Evolutionary conservation across 2,888 invertebrate genomes (phyloP).

Genomic region (Agrochola circellaris): DNA sequence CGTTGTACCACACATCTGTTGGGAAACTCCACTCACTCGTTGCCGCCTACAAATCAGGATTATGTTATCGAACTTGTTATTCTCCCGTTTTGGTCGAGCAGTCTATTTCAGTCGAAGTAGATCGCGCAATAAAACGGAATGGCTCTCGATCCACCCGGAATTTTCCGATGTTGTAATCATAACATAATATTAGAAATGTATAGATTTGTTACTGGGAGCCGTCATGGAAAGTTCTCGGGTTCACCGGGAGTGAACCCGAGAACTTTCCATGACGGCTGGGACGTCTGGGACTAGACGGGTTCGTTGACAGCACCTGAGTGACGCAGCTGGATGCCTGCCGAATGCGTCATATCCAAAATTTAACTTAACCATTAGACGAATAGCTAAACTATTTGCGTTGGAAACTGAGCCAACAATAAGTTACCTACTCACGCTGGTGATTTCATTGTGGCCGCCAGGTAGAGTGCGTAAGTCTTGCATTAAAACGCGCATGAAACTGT

Average conservation of each 20-base stretch:
- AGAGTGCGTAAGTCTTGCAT: slow-evolving; percentile 23
- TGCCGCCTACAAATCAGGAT: slow-evolving; percentile 42
- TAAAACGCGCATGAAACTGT: slow-evolving; percentile 7
- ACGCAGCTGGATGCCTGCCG: slow-evolving; percentile 73
- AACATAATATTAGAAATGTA: slow-evolving; percentile 42
- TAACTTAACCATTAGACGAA: slow-evolving; percentile 73
- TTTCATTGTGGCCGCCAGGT: slow-evolving; percentile 52
- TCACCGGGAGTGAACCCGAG: not conserved
- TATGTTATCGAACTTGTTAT: slow-evolving; percentile 45
- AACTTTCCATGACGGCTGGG: no score
- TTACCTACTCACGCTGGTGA: slow-evolving; percentile 51
- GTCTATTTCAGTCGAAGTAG: slow-evolving; percentile 61
- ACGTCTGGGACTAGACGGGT: slow-evolving; percentile 59
- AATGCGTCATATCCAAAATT: slow-evolving; percentile 79
- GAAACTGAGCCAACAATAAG: slow-evolving; percentile 75
- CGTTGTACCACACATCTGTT: slow-evolving; percentile 10
- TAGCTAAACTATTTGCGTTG: slow-evolving; percentile 71
- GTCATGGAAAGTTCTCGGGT: slow-evolving; percentile 67
- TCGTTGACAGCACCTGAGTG: slow-evolving; percentile 80
- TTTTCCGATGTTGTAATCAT: slow-evolving; percentile 60
- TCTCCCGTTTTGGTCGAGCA: slow-evolving; percentile 52
- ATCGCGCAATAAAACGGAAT: slow-evolving; percentile 59
- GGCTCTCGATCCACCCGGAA: slow-evolving; percentile 52
- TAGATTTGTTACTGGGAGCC: slow-evolving; percentile 40
- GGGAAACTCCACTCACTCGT: slow-evolving; percentile 5